Evolutionary conservation across 1,140 invertebrate genomes (phyloP), one percentile per base, ranked within the genome.

Genomic region (Sarcophaga bullata): DNA sequence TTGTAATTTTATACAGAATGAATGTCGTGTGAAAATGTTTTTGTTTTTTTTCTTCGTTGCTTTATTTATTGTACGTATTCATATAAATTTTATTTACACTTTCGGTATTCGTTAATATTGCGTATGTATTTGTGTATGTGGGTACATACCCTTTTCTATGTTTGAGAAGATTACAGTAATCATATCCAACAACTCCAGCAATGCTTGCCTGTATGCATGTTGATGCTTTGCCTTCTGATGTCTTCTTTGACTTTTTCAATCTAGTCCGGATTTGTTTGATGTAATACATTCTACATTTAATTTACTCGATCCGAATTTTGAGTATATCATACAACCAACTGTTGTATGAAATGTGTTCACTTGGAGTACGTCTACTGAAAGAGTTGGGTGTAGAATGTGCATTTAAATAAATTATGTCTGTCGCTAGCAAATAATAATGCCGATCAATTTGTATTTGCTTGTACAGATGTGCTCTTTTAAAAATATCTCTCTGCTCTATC

Each of bases 41-140:
- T 78, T 78, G 75, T 78, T 50, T 52, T 19, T 17, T 37, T 52
- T 78, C 15, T 9, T 5, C 8, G 0, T 25, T 7, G 19, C 19
- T 25, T 0, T 7, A 13, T 72, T 72, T 72, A 9, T 19, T n/a
- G 19, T 68, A 25, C 17, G 10, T 19, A 25, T 52, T 48, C 75
- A 78, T 78, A 52, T 78, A 78, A 52, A 78, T 78, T 78, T 48
- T 78, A 48, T 50, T 78, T 78, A 50, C 75, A 78, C 75, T 78
- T 78, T 78, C 52, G 49, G 17, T 78, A 78, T 78, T 78, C 50
- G 75, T 78, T 78, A 52, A 78, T 78, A 78, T 58, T 58, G n/a
- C 15, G 15, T 37, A 1, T n/a, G 46, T 46, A 75, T 48, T 15
- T 75, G 37, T 13, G 46, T 75, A 75, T 46, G 3, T 73, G 73